phyloP scores from a whole-genome alignment of 30 jellyfish, hydroid and myxozoan genomes.

The Aurelia coerulea region DNA sequence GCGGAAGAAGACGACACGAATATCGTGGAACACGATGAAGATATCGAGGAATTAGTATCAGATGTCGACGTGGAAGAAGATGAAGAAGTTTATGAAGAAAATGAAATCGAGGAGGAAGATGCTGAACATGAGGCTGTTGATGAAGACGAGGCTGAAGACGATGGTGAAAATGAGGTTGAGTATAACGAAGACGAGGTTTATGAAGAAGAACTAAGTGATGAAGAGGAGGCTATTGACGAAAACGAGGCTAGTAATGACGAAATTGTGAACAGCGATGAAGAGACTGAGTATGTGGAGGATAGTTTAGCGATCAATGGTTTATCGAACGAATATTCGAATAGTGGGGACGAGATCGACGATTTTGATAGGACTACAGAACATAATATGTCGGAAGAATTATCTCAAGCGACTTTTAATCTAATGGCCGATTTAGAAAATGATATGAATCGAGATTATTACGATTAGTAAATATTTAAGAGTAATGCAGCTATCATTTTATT shows the following conservation, averaged over 20 bases:
- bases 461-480: background rate
- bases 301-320: constrained; percentile 10
- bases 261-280: constrained; percentile 15
- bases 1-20: background rate
- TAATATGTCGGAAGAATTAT: constrained; percentile 61
- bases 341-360: constrained; percentile 39
- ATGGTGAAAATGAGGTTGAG: constrained; percentile 1
- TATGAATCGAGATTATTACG: constrained; percentile 38
- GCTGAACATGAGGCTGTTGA: constrained; percentile 31
- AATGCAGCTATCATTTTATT: background rate
- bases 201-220: background rate
- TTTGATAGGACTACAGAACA: constrained; percentile 60
- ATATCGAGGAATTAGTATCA: constrained; percentile 3
- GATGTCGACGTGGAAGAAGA: background rate
- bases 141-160: constrained; percentile 28
- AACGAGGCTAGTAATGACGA: constrained; percentile 22
- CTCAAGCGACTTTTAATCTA: constrained; percentile 76
- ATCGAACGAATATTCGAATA: constrained; percentile 9
- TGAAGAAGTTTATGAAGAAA: constrained; percentile 21
- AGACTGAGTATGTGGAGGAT: background rate
- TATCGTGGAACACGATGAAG: constrained; percentile 19
- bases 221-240: constrained; percentile 5
- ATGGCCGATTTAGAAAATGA: constrained; percentile 84
- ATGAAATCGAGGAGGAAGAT: constrained; percentile 10
- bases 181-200: constrained; percentile 52